These are phyloP conservation scores for Leptinotarsa defecta DNA, from an alignment of 1,140 invertebrate species.

Conservation along the genomic window DNA sequence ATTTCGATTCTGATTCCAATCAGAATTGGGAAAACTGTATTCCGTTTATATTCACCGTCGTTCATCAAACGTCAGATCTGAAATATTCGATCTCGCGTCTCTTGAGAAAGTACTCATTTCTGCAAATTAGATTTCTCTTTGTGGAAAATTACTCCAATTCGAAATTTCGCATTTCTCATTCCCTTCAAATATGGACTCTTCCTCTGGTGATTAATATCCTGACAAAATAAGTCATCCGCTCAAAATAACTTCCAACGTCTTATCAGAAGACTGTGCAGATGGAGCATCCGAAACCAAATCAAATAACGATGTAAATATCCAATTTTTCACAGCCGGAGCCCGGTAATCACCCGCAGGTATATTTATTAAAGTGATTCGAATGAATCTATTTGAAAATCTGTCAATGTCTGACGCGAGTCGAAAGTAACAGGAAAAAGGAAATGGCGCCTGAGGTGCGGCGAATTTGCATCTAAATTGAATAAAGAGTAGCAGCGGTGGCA, in stretches of 20 bases:
- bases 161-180: neutral
- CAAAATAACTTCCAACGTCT: constrained; percentile 1
- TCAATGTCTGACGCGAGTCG: constrained; percentile 41
- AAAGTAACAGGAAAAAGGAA: constrained; percentile 40
- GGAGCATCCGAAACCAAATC: constrained; percentile 10
- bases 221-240: neutral
- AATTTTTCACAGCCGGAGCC: neutral
- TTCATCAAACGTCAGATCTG: neutral
- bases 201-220: neutral
- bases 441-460: constrained; percentile 35
- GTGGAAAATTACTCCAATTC: neutral
- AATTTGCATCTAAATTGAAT: constrained; percentile 47
- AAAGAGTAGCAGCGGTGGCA: constrained; percentile 32
- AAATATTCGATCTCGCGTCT: neutral
- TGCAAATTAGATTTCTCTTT: neutral
- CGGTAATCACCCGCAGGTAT: constrained; percentile 26
- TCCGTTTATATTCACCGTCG: neutral
- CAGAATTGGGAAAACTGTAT: neutral
- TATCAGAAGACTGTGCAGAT: neutral
- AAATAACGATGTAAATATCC: constrained; percentile 15
- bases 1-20: neutral
- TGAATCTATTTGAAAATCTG: constrained; percentile 40
- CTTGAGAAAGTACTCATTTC: neutral
- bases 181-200: neutral
- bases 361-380: constrained; percentile 39